Evolutionary conservation across 2,797 vertebrate species (phyloP), one percentile per base, ranked within the genome.

Genomic region (Acrocephalus scirpaceus): DNA sequence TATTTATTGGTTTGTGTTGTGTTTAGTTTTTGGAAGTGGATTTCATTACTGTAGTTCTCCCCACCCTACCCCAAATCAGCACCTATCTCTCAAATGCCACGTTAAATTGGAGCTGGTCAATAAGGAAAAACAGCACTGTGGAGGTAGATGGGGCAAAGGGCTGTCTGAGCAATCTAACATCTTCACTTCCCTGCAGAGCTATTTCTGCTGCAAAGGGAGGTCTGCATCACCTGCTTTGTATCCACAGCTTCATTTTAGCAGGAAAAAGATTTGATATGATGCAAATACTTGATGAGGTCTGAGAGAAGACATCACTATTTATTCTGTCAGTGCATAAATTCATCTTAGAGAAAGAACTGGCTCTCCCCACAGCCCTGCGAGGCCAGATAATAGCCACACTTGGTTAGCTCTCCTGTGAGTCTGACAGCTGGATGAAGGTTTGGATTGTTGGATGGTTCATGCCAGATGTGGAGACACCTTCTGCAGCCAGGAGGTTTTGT

Each of bases 291-390:
- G 34, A 30, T 44, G 60, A 62, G 12, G 44, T 48, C 30, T 11
- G 30, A 29, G 69, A 51, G 61, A 57, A 71, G n/a, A 3, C 19
- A 50, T 88, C 3, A 0, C 13, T 64, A 0, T 66, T 73, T 36
- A 7, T 7, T 2, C 4, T 67, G 62, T 38, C 32, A 34, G 3
- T 23, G 23, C 58, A 11, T 67, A 10, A 70, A 66, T 69, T 79
- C 9, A 23, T 34, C 30, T 19, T 32, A 10, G 44, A 34, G 34
- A 16, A 50, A 17, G 36, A 71, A 14, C 1, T 81, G 54, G 2
- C 25, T 78, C 9, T 9, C 38, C 2, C 11, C 0, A 1, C 5
- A 0, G 1, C 2, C 3, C 10, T 32, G 4, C 22, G 54, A 80
- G 38, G 32, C 26, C 26, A n/a, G 6, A 56, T 34, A 61, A 20